Evolutionary conservation across 2,797 vertebrate species (phyloP), one percentile per base, ranked within the genome.

Genomic region (Graptemys geographica): DNA sequence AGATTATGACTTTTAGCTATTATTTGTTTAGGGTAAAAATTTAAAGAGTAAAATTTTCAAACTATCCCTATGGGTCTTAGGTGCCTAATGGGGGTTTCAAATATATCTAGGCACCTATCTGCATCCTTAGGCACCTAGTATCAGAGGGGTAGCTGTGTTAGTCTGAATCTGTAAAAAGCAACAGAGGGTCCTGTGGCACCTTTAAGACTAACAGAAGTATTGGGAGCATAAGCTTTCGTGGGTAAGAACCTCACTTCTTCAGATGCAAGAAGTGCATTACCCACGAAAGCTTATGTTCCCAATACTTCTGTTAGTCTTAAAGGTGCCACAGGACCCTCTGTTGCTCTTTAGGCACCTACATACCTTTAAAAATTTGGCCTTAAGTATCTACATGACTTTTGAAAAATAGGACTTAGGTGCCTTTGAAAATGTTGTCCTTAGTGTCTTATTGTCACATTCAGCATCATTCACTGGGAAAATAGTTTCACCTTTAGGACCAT

Each of bases 121-220:
- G 89, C 91, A 94, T 93, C 92, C 87, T 93, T 92, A 92, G 95
- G 92, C 57, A 74, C 33, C 83, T 93, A 92, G 41, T 41, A 41
- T 41, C 41, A 41, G 41, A 41, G 41, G 41, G 5, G 41, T 41
- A 41, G 41, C 41, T 41, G 41, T 41, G 41, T 41, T 41, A 41
- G 41, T 41, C 41, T 41, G 41, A 41, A 41, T 41, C 41, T 41
- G 41, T 41, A 41, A 41, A 41, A 41, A 41, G 41, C 41, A 41
- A 41, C 41, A 41, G 41, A 41, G 41, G 41, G 41, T 41, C 3
- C 41, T 41, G 41, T 41, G 41, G 41, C 41, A 41, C 41, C 41
- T 41, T 41, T 41, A 41, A 41, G 41, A 41, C 41, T 41, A 41
- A 41, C 41, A 41, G 41, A 41, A 41, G 41, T 41, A 41, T 41